Conservation (phyloP, 2,797 vertebrate genomes). For the Spheniscus humboldti region DNA sequence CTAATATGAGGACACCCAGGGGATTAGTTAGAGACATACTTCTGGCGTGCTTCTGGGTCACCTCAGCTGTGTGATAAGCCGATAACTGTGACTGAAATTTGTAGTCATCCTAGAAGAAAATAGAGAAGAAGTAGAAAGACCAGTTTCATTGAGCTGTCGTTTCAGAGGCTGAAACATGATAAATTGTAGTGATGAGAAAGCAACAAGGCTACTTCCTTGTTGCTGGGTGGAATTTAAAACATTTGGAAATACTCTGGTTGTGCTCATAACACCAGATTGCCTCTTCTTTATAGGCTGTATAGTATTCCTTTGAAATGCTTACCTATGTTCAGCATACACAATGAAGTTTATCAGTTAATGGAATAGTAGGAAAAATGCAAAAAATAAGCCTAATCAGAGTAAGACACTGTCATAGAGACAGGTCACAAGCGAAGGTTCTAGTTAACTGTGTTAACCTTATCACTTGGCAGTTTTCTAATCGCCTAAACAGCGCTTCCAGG, state of each 20-base stretch:
- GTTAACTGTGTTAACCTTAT: background rate
- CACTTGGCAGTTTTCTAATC: background rate
- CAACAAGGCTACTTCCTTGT: background rate
- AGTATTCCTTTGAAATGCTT: background rate
- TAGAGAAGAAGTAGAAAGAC: conserved; percentile 21
- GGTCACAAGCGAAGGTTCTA: background rate
- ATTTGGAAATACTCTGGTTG: conserved; percentile 36
- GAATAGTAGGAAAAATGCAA: conserved; percentile 11
- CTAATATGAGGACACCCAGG: conserved; percentile 1
- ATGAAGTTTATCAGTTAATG: background rate
- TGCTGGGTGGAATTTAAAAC: conserved; percentile 36
- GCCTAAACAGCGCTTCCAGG: background rate
- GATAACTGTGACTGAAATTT: conserved; percentile 55
- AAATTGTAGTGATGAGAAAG: conserved; percentile 27
- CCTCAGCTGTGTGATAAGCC: conserved; percentile 44
- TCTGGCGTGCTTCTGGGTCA: conserved; percentile 19
- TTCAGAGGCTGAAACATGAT: conserved; percentile 20
- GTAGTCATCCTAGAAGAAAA: conserved; percentile 51
- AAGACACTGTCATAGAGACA: background rate
- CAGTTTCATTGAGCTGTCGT: background rate
- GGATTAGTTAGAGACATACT: conserved; percentile 24
- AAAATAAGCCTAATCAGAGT: conserved; percentile 24
- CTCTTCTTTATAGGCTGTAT: background rate
- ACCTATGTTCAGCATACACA: background rate
- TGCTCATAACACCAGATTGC: background rate